Evolutionary conservation across 2,797 vertebrate species (phyloP).

Genomic region (Fundulus diaphanus): DNA sequence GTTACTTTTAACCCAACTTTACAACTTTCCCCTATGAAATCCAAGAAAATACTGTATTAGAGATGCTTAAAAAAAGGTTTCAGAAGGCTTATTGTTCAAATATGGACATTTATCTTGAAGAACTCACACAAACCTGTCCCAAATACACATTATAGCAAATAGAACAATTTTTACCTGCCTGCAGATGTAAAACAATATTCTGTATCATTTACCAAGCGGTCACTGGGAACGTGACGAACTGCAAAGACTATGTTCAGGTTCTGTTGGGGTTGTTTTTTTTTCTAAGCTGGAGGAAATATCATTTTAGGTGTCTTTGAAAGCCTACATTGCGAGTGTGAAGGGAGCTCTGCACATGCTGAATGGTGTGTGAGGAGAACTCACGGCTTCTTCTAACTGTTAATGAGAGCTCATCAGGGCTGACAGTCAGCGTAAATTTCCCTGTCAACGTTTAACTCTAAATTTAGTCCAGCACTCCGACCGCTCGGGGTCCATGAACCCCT

Average conservation of each 20-base stretch:
- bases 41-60: neutral
- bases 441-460: slow-evolving; percentile 31
- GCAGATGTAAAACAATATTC: neutral
- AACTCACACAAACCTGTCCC: neutral
- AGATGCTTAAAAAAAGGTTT: neutral
- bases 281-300: neutral
- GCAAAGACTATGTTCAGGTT: neutral
- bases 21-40: neutral
- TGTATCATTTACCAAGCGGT: neutral
- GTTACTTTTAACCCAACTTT: neutral
- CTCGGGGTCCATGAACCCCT: neutral
- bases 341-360: slow-evolving; percentile 7
- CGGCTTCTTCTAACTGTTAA: slow-evolving; percentile 59
- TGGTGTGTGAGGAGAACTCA: slow-evolving; percentile 20
- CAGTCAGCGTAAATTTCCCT: slow-evolving; percentile 41
- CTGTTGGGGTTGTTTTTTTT: no score
- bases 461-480: slow-evolving; percentile 5
- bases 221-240: neutral
- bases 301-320: neutral
- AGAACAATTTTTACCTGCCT: neutral
- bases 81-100: neutral
- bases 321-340: slow-evolving; percentile 13
- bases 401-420: slow-evolving; percentile 49
- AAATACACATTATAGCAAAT: neutral
- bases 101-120: neutral